Conservation (phyloP, 2,113 vertebrate species). For the Probosciger aterrimus region DNA sequence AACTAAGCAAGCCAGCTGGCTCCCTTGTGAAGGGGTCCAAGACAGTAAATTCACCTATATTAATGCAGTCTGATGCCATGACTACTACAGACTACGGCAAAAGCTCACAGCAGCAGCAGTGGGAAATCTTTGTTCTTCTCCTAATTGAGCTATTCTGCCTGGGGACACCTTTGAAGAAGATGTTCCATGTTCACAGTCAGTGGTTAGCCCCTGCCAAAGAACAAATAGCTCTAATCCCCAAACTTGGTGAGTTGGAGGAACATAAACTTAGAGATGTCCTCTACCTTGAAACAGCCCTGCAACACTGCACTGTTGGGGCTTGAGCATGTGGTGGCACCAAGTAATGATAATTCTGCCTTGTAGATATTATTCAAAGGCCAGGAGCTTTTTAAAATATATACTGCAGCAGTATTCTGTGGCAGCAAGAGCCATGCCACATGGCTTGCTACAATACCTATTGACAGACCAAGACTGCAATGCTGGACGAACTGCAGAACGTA, state of each 20-base stretch:
- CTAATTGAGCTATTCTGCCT: background rate
- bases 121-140: background rate
- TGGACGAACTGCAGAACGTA: background rate
- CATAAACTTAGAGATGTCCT: background rate
- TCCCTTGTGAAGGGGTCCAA: background rate
- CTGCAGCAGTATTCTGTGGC: background rate
- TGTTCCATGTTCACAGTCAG: background rate
- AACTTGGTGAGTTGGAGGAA: background rate
- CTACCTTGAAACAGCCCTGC: background rate
- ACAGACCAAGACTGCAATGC: background rate
- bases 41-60: background rate
- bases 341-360: background rate
- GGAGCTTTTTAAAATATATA: background rate
- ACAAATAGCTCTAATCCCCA: background rate
- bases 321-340: background rate
- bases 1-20: background rate
- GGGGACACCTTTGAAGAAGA: background rate
- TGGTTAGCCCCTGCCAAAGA: background rate
- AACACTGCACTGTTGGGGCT: background rate
- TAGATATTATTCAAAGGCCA: background rate
- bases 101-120: background rate
- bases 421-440: accelerated
- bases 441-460: background rate
- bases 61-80: background rate
- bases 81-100: background rate